Evolutionary conservation across 2,888 invertebrate species (phyloP).

Genomic region (Drosophila greeni): DNA sequence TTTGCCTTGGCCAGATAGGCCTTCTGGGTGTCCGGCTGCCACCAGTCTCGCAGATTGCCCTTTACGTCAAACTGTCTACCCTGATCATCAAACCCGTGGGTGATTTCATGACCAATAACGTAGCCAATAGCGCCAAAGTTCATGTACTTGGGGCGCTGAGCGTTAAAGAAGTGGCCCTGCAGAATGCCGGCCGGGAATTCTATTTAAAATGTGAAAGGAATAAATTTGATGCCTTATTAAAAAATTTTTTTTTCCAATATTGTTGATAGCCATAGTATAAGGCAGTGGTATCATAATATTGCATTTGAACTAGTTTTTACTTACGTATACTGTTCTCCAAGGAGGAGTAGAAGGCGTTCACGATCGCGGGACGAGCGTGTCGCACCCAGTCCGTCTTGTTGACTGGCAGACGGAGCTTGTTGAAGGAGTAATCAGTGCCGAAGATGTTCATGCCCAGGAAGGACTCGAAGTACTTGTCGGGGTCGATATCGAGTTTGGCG

Average conservation of each 20-base stretch:
- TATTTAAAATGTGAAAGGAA: slow-evolving; percentile 71
- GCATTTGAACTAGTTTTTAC: slow-evolving; percentile 72
- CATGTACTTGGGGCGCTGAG: slow-evolving; percentile 92
- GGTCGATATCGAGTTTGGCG: slow-evolving; percentile 85
- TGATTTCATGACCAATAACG: slow-evolving; percentile 95
- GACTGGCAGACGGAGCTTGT: slow-evolving; percentile 86
- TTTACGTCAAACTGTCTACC: slow-evolving; percentile 95
- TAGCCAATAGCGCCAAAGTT: slow-evolving; percentile 95
- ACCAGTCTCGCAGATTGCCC: slow-evolving; percentile 96
- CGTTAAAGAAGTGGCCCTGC: slow-evolving; percentile 94
- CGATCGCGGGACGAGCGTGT: slow-evolving; percentile 90
- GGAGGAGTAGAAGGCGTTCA: slow-evolving; percentile 92
- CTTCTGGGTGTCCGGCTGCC: slow-evolving; percentile 90
- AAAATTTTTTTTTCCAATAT: neutral
- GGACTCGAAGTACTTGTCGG: slow-evolving; percentile 86
- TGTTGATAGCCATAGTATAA: no score
- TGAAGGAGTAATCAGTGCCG: slow-evolving; percentile 88
- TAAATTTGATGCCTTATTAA: neutral
- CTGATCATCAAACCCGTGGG: slow-evolving; percentile 92
- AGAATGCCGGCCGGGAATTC: slow-evolving; percentile 96
- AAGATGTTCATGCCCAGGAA: slow-evolving; percentile 88
- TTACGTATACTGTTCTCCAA: slow-evolving; percentile 93
- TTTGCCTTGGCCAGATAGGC: slow-evolving; percentile 90
- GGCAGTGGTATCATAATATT: no score
- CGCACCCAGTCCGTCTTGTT: slow-evolving; percentile 92